Conservation (phyloP, 2,797 vertebrate genomes). For the Sciaenops ocellatus region DNA sequence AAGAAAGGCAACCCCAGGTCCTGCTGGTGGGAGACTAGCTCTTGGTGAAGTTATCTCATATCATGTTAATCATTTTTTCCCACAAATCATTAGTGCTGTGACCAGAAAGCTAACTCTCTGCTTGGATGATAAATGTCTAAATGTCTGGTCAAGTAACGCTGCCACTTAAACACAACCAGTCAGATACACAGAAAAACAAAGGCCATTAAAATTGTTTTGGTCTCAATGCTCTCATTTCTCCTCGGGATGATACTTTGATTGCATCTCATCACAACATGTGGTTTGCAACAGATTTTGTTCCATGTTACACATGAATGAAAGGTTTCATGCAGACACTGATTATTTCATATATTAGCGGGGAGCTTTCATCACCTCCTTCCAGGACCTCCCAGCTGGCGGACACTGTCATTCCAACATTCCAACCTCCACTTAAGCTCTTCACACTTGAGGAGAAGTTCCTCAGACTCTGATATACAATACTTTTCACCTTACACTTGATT, state of each 20-base stretch:
- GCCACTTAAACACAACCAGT: conserved; percentile 39
- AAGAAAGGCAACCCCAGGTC: conserved; percentile 47
- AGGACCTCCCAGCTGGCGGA: conserved; percentile 72
- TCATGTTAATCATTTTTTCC: conserved; percentile 48
- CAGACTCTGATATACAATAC: conserved; percentile 51
- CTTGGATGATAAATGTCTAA: conserved; percentile 42
- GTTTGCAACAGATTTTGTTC: conserved; percentile 70
- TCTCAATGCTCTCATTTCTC: conserved; percentile 55
- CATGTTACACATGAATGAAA: conserved; percentile 66
- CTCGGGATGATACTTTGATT: conserved; percentile 69
- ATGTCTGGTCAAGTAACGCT: conserved; percentile 44
- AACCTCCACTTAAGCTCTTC: conserved; percentile 67
- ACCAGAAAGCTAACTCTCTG: conserved; percentile 46
- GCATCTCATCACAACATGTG: conserved; percentile 68
- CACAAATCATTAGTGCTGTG: conserved; percentile 54
- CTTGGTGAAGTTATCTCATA: conserved; percentile 56
- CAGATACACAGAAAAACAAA: conserved; percentile 51
- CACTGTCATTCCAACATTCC: conserved; percentile 67
- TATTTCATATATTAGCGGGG: conserved; percentile 71
- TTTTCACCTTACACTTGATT: conserved; percentile 26
- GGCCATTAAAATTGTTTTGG: conserved; percentile 49
- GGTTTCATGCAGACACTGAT: conserved; percentile 68
- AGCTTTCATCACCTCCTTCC: conserved; percentile 63
- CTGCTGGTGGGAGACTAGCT: conserved; percentile 47
- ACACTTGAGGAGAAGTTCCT: conserved; percentile 71